These are phyloP conservation scores for Ylistrum balloti DNA, from an alignment of 1,140 invertebrate species.

Conservation along the genomic window DNA sequence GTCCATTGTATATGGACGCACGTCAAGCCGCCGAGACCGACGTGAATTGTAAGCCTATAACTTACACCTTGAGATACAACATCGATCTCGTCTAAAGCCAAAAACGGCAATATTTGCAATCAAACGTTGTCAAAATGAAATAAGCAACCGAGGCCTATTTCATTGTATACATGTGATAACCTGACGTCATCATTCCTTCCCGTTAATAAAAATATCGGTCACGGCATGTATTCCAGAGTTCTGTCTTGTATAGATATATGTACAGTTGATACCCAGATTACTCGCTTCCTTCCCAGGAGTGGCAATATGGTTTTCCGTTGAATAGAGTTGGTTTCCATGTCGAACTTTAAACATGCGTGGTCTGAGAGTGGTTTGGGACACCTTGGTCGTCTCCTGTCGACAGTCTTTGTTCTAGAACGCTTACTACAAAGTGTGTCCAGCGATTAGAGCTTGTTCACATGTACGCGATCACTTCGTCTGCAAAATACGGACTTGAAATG, in stretches of 20 bases:
- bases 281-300: background rate
- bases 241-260: background rate
- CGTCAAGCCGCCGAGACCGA: background rate
- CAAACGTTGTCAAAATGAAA: background rate
- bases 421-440: too few species aligned
- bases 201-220: background rate
- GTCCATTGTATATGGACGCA: background rate
- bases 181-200: background rate
- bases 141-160: background rate
- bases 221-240: background rate
- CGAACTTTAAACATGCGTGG: background rate
- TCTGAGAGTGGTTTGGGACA: too few species aligned
- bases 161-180: too few species aligned
- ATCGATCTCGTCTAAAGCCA: background rate
- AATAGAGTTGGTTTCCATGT: background rate
- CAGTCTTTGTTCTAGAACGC: too few species aligned
- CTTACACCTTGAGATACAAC: background rate
- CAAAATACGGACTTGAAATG: too few species aligned
- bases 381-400: too few species aligned
- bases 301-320: background rate
- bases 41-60: background rate
- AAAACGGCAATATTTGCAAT: background rate
- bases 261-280: background rate
- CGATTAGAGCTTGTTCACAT: too few species aligned
- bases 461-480: too few species aligned